Evolutionary conservation across 2,888 invertebrate species (phyloP), one percentile per base, ranked within the genome.

Genomic region (Myopa tessellatipennis): DNA sequence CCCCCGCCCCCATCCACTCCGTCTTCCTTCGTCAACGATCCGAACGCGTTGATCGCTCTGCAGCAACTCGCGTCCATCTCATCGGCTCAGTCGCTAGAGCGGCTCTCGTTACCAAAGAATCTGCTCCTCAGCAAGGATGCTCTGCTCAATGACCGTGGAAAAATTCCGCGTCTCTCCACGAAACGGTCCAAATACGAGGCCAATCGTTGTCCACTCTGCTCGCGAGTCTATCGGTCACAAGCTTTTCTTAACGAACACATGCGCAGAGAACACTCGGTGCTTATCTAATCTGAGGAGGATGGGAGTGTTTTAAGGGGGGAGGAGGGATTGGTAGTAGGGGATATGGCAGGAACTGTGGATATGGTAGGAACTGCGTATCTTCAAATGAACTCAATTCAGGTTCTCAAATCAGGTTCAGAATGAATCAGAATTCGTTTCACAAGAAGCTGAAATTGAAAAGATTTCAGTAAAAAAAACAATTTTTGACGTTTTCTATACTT

Each of bases 241-340:
- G 86, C 89, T 55, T 88, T 88, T 82, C 83, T 89, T 61, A 89
- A 89, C 77, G 89, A 89, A 78, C 89, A 89, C 76, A 89, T 89
- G 89, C 86, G 89, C 77, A 88, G 89, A 76, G 89, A 89, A 81
- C 89, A 89, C 82, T 88, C 89, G 58, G 86, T 89, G 74, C 83
- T 88, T 71, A 79, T 78, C 65, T 77, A 74, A 26, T 26, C 26
- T 26, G 26, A 26, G 74, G 16, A 18, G 3, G 40, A 14, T 5
- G 10, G 16, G 61, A 18, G 8, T 18, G 61, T 12, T 36, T 45
- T 45, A 45, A 10, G 45, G 6, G 45, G 45, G 6, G 6, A 45
- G 6, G 6, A 1, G 45, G 1, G 6, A 60, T 60, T 14, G 52
- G 1, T n/a, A 14, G 6, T 14, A 18, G 8, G 6, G 71, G n/a